These are phyloP conservation scores for Otus sunia DNA, from an alignment of 2,113 vertebrate genomes.

Conservation along the genomic window DNA sequence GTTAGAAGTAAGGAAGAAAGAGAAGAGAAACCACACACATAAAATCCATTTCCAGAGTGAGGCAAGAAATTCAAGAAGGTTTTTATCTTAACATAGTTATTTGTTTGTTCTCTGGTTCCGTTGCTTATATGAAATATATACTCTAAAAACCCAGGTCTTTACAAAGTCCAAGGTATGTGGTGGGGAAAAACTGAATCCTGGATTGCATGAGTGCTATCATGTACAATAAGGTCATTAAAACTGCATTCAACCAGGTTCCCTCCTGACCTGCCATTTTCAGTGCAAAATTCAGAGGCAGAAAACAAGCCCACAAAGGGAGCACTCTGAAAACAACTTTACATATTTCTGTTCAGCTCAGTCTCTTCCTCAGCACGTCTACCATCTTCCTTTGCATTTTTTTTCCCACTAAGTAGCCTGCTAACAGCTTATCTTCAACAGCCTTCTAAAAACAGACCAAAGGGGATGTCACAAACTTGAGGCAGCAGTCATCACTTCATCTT, in stretches of 20 bases:
- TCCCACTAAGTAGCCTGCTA: not conserved
- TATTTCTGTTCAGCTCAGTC: not conserved
- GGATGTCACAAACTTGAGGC: constrained; percentile 25
- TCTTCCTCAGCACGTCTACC: not conserved
- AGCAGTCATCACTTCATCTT: constrained; percentile 25
- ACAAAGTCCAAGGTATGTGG: not conserved
- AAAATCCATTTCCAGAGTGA: not conserved
- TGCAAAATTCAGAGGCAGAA: not conserved
- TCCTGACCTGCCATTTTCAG: not conserved
- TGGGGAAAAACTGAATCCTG: not conserved
- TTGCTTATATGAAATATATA: not conserved
- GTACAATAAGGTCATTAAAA: not conserved
- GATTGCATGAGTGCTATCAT: not conserved
- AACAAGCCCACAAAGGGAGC: not conserved
- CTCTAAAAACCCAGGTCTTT: not conserved
- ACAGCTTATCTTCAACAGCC: constrained; percentile 68
- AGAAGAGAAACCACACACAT: not conserved
- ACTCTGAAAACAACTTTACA: not conserved
- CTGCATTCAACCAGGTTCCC: not conserved
- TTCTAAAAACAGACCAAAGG: constrained; percentile 74
- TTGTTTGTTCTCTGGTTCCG: not conserved
- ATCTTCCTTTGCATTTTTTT: not conserved
- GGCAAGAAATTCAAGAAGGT: not conserved
- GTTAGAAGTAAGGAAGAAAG: constrained; percentile 4
- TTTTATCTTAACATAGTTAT: not conserved